These are phyloP conservation scores for Acrobasis consociella DNA, from an alignment of 2,888 invertebrate genomes.

Conservation along the genomic window DNA sequence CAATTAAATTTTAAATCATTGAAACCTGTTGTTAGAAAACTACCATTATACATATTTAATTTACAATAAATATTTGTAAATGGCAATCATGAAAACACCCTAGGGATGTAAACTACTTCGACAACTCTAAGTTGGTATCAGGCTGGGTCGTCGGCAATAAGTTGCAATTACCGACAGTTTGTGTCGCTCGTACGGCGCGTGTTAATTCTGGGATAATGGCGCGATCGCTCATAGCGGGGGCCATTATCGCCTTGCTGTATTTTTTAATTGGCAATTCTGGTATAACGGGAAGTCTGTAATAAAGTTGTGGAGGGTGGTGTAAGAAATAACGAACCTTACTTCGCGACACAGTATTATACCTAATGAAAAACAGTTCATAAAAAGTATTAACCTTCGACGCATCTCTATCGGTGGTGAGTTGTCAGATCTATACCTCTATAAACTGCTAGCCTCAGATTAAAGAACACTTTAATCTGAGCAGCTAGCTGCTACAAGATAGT, in stretches of 20 bases:
- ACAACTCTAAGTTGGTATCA: not conserved
- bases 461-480: too few species aligned
- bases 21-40: not conserved
- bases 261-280: slow-evolving; percentile 19
- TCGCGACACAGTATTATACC: too few species aligned
- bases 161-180: slow-evolving; percentile 8
- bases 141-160: slow-evolving; percentile 5
- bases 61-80: not conserved
- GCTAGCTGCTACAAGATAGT: too few species aligned
- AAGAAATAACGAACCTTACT: too few species aligned
- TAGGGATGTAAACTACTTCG: not conserved
- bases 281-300: not conserved
- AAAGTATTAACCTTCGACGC: too few species aligned
- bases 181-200: slow-evolving; percentile 4
- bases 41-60: not conserved
- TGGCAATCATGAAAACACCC: slow-evolving; percentile 1
- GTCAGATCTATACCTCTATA: too few species aligned
- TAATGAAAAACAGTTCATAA: too few species aligned
- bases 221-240: slow-evolving; percentile 7
- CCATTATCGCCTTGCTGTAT: slow-evolving; percentile 9
- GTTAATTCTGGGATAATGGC: not conserved
- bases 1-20: too few species aligned
- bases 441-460: too few species aligned
- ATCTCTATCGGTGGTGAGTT: too few species aligned
- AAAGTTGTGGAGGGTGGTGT: not conserved